Evolutionary conservation across 2,888 invertebrate species (phyloP).

Genomic region (Byasa hedistus): DNA sequence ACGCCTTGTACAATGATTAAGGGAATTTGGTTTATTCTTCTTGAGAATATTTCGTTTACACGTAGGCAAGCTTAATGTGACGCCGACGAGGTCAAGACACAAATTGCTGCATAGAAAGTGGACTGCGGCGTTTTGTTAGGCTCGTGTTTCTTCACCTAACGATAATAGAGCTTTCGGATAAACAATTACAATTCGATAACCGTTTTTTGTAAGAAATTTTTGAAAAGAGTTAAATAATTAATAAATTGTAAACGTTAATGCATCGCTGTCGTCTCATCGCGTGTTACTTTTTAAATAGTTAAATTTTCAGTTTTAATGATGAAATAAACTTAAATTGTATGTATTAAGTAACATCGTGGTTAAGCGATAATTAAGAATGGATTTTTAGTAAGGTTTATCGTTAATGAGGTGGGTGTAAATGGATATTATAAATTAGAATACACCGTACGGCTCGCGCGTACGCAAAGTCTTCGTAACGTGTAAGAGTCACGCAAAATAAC

Average conservation of each 20-base stretch:
- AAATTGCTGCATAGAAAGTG: constrained; percentile 75
- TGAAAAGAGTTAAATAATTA: background rate
- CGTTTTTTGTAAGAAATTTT: background rate
- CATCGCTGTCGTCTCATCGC: too few relatives aligned
- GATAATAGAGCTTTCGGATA: constrained; percentile 12
- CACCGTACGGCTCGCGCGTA: background rate
- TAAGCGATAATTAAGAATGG: background rate
- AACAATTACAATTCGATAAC: background rate
- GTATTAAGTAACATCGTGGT: background rate
- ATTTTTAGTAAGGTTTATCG: background rate
- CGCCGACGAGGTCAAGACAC: constrained; percentile 67
- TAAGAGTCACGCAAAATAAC: constrained; percentile 20
- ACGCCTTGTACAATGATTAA: constrained; percentile 26
- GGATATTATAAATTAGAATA: constrained; percentile 19
- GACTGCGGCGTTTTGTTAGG: constrained; percentile 74
- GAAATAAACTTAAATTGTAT: background rate
- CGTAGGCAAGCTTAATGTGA: constrained; percentile 49
- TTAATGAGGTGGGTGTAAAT: background rate
- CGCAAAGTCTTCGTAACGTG: constrained; percentile 10
- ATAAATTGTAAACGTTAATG: background rate
- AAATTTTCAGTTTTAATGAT: too few relatives aligned
- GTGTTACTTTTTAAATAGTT: too few relatives aligned
- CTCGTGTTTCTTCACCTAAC: constrained; percentile 47
- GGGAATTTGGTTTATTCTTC: constrained; percentile 39
- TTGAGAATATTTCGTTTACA: constrained; percentile 42